Percentiles rank a stretch among this genome's conserved stretches.
Evolutionary conservation across 2,113 vertebrate genomes (phyloP).

Genomic region (Axis porcinus): DNA sequence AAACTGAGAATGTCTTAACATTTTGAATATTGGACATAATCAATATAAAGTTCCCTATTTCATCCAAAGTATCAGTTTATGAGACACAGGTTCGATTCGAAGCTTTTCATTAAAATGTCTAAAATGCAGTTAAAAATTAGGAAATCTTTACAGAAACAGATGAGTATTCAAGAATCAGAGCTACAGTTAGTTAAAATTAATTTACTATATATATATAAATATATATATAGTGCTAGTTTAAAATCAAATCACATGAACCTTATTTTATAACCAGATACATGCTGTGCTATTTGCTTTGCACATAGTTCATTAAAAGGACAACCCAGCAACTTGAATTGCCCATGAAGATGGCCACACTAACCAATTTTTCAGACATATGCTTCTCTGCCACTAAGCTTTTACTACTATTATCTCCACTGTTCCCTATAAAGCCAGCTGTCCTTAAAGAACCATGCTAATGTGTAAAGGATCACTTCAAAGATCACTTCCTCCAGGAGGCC

Average conservation of each 20-base stretch:
- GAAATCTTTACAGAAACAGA: neutral
- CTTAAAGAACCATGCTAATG: neutral
- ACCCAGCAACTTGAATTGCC: neutral
- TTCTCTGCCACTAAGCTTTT: neutral
- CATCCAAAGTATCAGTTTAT: neutral
- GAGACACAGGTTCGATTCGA: neutral
- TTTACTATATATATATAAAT: neutral
- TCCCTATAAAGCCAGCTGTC: neutral
- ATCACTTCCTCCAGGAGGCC: neutral
- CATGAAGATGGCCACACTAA: neutral
- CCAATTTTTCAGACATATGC: neutral
- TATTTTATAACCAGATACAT: neutral
- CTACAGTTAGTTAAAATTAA: neutral
- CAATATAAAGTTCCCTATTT: neutral
- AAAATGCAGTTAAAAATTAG: slow-evolving; percentile 22
- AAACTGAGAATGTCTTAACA: neutral
- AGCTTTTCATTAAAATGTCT: neutral
- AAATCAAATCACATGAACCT: neutral
- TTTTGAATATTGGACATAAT: neutral
- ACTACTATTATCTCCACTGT: neutral
- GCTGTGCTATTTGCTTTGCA: neutral
- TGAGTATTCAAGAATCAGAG: neutral
- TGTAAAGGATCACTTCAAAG: neutral
- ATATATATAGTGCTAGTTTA: neutral
- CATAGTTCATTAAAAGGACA: neutral